Percentiles rank a stretch among this genome's conserved stretches.
Evolutionary conservation across 1,140 invertebrate species (phyloP).

Genomic region (Hyposmocoma kahamanoa): DNA sequence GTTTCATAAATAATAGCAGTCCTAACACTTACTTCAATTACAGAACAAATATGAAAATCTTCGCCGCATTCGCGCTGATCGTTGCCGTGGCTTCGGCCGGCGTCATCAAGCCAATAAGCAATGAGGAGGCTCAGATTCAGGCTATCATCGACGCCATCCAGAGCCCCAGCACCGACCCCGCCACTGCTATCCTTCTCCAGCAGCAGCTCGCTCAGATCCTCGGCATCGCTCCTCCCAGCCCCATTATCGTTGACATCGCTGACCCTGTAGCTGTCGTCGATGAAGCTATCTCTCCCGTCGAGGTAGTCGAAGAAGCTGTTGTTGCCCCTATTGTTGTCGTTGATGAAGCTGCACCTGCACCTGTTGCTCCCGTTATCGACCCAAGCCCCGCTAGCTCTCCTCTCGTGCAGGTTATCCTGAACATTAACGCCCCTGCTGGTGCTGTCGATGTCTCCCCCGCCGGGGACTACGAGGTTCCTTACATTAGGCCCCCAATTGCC

Average conservation of each 20-base stretch:
- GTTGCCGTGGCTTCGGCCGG: constrained; percentile 38
- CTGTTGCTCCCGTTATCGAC: constrained; percentile 15
- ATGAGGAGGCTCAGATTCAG: constrained; percentile 25
- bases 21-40: too few relatives aligned
- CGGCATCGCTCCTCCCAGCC: constrained; percentile 20
- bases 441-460: background rate
- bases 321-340: constrained; percentile 7
- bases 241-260: constrained; percentile 5
- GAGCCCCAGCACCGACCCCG: constrained; percentile 49
- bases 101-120: constrained; percentile 17
- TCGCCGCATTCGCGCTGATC: constrained; percentile 37
- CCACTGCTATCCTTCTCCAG: constrained; percentile 42
- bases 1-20: too few relatives aligned
- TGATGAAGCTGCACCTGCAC: constrained; percentile 9
- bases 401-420: constrained; percentile 49
- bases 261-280: constrained; percentile 7
- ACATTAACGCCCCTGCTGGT: constrained; percentile 11
- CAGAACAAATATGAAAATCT: constrained; percentile 46
- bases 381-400: constrained; percentile 22
- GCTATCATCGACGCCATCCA: constrained; percentile 46
- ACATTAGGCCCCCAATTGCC: constrained; percentile 5
- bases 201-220: constrained; percentile 33
- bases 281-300: constrained; percentile 17
- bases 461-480: constrained; percentile 13
- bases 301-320: constrained; percentile 15